Conservation (phyloP, 2,888 invertebrate species). For the Magallana nippona region DNA sequence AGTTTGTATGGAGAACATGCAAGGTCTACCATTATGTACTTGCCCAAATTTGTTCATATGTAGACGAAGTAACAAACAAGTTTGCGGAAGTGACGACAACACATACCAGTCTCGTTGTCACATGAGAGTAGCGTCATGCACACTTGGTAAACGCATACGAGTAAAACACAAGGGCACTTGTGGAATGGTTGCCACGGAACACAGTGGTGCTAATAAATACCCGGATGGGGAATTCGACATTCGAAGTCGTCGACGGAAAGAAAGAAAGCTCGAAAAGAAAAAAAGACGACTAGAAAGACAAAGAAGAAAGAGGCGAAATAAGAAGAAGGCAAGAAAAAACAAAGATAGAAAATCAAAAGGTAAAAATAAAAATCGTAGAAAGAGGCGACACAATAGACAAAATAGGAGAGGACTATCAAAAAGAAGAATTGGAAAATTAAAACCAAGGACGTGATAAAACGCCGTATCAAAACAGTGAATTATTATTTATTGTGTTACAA, state of each 20-base stretch:
- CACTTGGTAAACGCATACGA: conserved; percentile 59
- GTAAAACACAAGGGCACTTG: conserved; percentile 59
- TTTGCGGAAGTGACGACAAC: conserved; percentile 73
- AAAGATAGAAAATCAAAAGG: conserved; percentile 46
- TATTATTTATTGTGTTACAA: conserved; percentile 11
- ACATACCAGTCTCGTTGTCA: conserved; percentile 72
- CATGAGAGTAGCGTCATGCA: conserved; percentile 67
- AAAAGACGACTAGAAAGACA: conserved; percentile 49
- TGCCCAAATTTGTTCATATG: conserved; percentile 75
- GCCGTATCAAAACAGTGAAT: neutral
- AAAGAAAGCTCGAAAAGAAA: conserved; percentile 46
- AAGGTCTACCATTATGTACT: conserved; percentile 76
- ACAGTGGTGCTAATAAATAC: conserved; percentile 46
- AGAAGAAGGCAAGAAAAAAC: conserved; percentile 48
- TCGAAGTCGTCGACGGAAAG: conserved; percentile 42
- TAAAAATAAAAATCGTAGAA: conserved; percentile 37
- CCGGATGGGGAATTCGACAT: conserved; percentile 50
- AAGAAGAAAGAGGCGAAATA: conserved; percentile 50
- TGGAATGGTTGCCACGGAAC: conserved; percentile 51
- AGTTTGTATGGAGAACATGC: conserved; percentile 77
- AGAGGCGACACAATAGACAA: conserved; percentile 21
- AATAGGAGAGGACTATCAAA: conserved; percentile 13
- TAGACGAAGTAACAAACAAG: conserved; percentile 56
- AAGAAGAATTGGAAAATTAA: neutral
- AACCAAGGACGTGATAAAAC: neutral